phyloP scores from a whole-genome alignment of 92 coral and sea anemone genomes.

The Diadumene lineata region DNA sequence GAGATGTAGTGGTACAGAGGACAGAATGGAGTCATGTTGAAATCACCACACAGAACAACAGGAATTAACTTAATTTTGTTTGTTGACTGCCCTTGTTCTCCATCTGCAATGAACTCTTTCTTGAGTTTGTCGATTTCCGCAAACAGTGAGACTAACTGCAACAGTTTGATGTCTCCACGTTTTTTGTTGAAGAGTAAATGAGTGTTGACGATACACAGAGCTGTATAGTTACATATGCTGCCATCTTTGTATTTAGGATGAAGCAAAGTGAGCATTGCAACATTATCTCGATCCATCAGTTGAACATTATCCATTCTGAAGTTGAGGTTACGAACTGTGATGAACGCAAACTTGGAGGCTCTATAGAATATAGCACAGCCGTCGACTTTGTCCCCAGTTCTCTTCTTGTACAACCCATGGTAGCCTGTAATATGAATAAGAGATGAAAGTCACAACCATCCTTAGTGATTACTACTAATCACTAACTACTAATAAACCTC shows the following conservation, averaged over 20 bases:
- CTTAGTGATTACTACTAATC: too few species aligned
- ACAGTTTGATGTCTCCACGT: constrained; percentile 92
- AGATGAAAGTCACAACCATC: not conserved
- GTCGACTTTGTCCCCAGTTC: constrained; percentile 88
- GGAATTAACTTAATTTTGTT: constrained; percentile 46
- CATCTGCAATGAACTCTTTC: constrained; percentile 4
- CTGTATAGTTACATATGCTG: constrained; percentile 18
- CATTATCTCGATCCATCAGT: constrained; percentile 84
- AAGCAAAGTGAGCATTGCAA: constrained; percentile 69
- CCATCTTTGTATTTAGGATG: constrained; percentile 47
- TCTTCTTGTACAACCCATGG: constrained; percentile 72
- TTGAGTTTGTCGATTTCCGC: constrained; percentile 80
- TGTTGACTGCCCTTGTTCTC: not conserved
- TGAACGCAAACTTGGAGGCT: constrained; percentile 59
- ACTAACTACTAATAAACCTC: too few species aligned
- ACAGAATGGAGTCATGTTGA: constrained; percentile 83
- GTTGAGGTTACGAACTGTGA: constrained; percentile 53
- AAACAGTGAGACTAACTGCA: constrained; percentile 80
- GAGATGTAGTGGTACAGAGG: constrained; percentile 73
- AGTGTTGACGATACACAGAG: constrained; percentile 83
- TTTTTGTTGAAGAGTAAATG: constrained; percentile 89
- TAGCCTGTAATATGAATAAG: constrained; percentile 54
- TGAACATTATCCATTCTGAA: constrained; percentile 61
- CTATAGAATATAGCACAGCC: constrained; percentile 95
- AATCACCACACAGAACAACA: constrained; percentile 85